These are phyloP conservation scores for Ylistrum balloti DNA, from an alignment of 1,140 invertebrate species.

Conservation along the genomic window DNA sequence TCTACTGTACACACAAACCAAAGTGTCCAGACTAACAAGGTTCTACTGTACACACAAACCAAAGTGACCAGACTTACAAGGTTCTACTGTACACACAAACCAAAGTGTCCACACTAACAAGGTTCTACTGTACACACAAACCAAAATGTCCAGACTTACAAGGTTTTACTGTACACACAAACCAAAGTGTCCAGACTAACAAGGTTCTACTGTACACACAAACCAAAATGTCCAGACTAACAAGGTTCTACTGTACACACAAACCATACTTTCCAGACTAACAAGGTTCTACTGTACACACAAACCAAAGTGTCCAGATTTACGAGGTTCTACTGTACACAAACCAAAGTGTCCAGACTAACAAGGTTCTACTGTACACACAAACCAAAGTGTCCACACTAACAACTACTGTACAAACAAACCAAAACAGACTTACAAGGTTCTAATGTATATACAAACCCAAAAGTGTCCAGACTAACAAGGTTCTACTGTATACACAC, in stretches of 20 bases:
- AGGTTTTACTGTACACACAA: too few species aligned
- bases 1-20: background rate
- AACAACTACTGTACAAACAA: background rate
- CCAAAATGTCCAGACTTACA: background rate
- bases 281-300: too few species aligned
- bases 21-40: background rate
- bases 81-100: background rate
- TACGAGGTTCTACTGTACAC: background rate
- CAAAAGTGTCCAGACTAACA: background rate
- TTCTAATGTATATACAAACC: background rate
- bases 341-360: background rate
- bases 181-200: too few species aligned
- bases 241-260: too few species aligned
- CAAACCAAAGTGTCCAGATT: background rate
- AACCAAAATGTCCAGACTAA: too few species aligned
- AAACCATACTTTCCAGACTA: too few species aligned
- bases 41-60: constrained; percentile 1
- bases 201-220: too few species aligned
- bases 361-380: background rate
- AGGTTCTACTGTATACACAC: background rate
- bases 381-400: background rate
- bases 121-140: constrained; percentile 11
- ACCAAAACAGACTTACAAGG: background rate
- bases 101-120: background rate
- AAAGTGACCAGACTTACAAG: background rate